Evolutionary conservation across 1,140 invertebrate species (phyloP).

Genomic region (Aphidius ervi): DNA sequence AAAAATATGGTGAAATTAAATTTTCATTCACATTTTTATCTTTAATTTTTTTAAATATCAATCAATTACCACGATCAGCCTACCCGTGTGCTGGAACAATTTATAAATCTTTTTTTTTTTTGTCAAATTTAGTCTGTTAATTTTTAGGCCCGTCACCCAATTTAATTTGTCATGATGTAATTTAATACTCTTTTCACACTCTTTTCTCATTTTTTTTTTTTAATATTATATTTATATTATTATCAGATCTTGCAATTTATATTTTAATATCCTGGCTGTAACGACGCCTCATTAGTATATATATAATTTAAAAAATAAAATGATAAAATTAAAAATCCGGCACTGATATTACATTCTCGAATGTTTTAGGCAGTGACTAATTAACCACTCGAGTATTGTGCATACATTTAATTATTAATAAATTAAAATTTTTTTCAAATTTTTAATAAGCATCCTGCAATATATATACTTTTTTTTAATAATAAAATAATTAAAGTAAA

Average conservation of each 20-base stretch:
- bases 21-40: neutral
- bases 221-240: neutral
- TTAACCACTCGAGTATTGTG: slow-evolving; percentile 11
- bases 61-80: slow-evolving; percentile 11
- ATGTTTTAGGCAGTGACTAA: slow-evolving; percentile 23
- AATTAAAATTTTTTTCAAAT: too few relatives aligned
- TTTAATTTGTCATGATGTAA: slow-evolving; percentile 4
- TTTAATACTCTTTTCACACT: neutral
- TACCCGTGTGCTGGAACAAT: neutral
- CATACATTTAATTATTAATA: too few relatives aligned
- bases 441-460: too few relatives aligned
- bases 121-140: neutral
- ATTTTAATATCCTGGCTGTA: slow-evolving; percentile 7
- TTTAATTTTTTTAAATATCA: slow-evolving; percentile 3
- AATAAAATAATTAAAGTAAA: neutral
- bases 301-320: too few relatives aligned
- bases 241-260: slow-evolving; percentile 1
- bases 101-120: neutral
- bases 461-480: neutral
- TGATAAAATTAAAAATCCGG: slow-evolving; percentile 2
- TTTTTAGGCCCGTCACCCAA: slow-evolving; percentile 23
- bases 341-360: slow-evolving; percentile 12
- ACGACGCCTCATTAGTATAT: slow-evolving; percentile 10
- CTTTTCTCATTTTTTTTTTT: slow-evolving; percentile 5
- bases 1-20: too few relatives aligned